phyloP scores from a whole-genome alignment of 2,888 invertebrate genomes.

The Drosophila percnosoma region DNA sequence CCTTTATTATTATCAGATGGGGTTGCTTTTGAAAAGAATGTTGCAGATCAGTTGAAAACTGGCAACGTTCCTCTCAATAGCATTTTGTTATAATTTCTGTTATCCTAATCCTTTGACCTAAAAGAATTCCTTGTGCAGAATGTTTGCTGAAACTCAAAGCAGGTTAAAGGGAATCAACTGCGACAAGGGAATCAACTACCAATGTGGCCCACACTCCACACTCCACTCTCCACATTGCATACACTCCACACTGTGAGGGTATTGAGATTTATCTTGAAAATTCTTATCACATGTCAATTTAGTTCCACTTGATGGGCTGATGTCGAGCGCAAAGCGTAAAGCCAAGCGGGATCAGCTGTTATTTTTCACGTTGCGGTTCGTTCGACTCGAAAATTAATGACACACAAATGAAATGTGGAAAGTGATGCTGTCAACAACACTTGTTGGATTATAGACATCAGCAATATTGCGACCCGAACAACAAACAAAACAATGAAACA shows the following conservation, averaged over 20 bases:
- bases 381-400: slow-evolving; percentile 73
- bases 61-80: not conserved
- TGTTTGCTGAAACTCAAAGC: slow-evolving; percentile 2
- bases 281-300: slow-evolving; percentile 75
- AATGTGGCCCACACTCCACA: not conserved
- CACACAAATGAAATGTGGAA: slow-evolving; percentile 71
- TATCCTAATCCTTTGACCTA: slow-evolving; percentile 15
- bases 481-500: not conserved
- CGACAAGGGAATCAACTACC: not conserved
- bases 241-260: slow-evolving; percentile 13
- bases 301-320: slow-evolving; percentile 66
- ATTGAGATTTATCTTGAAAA: slow-evolving; percentile 61
- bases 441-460: slow-evolving; percentile 63
- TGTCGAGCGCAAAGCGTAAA: slow-evolving; percentile 45
- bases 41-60: not conserved
- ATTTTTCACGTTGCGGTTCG: slow-evolving; percentile 70
- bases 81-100: slow-evolving; percentile 6
- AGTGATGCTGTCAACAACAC: slow-evolving; percentile 78
- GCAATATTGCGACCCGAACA: slow-evolving; percentile 13
- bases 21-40: not conserved
- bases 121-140: slow-evolving; percentile 6
- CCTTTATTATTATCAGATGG: slow-evolving; percentile 4
- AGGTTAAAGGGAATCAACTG: slow-evolving; percentile 3
- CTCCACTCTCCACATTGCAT: slow-evolving; percentile 6
- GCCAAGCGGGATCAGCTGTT: slow-evolving; percentile 72